Base-by-base conservation (phyloP, 2,113 vertebrate genomes). In the Litocranius walleri region DNA sequence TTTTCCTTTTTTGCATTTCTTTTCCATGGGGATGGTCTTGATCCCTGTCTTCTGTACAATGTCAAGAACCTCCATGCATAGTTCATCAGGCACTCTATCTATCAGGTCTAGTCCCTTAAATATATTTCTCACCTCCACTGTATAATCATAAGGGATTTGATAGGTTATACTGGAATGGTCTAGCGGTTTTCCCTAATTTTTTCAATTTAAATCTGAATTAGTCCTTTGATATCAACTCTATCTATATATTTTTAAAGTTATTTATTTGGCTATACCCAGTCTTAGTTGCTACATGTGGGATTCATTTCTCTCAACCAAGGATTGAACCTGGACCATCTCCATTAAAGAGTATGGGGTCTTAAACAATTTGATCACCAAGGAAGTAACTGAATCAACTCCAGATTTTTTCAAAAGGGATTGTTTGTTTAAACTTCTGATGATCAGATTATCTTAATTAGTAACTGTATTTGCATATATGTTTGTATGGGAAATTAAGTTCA, bases 31-130 rank as follows among this genome's bases (percentile, higher is more conserved):
- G 12, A 61, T 59, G 27, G 11, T 61, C 23, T 59, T 59, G 10
- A 59, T 27, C 57, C 25, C 11, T 59, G 57, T 59, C 25, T 59
- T 27, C 59, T 29, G 12, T 61, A 61, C 59, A 61, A 0, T 61
- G 12, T 61, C 59, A 61, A 0, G 5, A 61, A 61, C 59, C 59
- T 61, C 27, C 0, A 0, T 61, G 12, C 12, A 3, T 29, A 61
- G 27, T 29, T 29, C 12, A 29, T 14, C 12, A 29, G 27, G 27
- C 0, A 29, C 59, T 61, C 59, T 61, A 9, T 57, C 56, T 25
- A 29, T 61, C 27, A 61, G 11, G 0, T 29, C 27, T 61, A 29
- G 12, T 29, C 5, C 59, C 59, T 61, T 61, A 61, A 61, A 61
- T 29, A 12, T 29, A 6, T 29, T 61, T 61, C 59, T 61, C 59